phyloP scores from a whole-genome alignment of 2,888 invertebrate genomes.

The Isotomurus palustris region DNA sequence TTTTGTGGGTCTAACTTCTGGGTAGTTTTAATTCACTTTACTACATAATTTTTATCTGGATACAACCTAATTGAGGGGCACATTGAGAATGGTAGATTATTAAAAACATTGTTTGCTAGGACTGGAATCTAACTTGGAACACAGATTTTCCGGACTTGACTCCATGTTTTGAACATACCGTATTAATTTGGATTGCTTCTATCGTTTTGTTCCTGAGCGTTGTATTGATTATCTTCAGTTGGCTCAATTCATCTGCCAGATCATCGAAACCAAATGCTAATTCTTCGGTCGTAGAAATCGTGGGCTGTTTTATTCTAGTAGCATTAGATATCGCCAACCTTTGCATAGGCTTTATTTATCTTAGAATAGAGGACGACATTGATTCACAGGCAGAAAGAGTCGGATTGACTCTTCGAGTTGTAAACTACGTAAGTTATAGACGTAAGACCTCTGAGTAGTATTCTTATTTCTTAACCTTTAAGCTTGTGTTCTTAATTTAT shows the following conservation, averaged over 20 bases:
- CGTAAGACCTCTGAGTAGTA: too few species aligned
- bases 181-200: slow-evolving; percentile 83
- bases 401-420: too few species aligned
- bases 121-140: slow-evolving; percentile 70
- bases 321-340: slow-evolving; percentile 27
- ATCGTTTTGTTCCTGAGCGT: slow-evolving; percentile 76
- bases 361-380: too few species aligned
- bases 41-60: background rate
- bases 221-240: slow-evolving; percentile 65
- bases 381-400: too few species aligned
- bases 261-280: too few species aligned
- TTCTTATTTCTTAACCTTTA: too few species aligned
- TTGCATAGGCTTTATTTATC: too few species aligned
- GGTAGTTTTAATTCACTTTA: slow-evolving; percentile 22
- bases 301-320: too few species aligned
- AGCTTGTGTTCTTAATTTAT: too few species aligned
- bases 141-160: slow-evolving; percentile 78
- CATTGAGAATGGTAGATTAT: background rate
- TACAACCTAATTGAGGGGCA: background rate
- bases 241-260: slow-evolving; percentile 21
- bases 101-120: slow-evolving; percentile 55
- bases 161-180: slow-evolving; percentile 85
- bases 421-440: too few species aligned
- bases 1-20: slow-evolving; percentile 35
- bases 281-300: too few species aligned